Percentiles rank a stretch among this genome's conserved stretches.
Evolutionary conservation across 2,113 vertebrate genomes (phyloP).

Genomic region (Zosterops pallidus): DNA sequence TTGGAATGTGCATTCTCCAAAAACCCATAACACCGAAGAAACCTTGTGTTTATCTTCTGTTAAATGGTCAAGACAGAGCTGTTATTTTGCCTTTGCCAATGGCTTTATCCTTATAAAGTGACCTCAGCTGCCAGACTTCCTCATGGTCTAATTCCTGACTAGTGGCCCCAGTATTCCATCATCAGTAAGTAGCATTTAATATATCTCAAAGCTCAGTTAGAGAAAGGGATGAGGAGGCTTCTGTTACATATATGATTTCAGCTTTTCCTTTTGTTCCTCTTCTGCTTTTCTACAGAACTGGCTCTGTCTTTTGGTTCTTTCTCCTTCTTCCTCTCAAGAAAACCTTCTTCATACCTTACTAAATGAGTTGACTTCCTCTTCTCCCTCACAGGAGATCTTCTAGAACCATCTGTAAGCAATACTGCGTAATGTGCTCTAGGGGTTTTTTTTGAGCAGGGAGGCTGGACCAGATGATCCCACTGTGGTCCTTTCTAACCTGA

Average conservation of each 20-base stretch:
- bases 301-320: neutral
- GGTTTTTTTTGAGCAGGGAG: neutral
- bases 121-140: neutral
- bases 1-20: neutral
- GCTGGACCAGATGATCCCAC: neutral
- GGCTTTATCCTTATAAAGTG: neutral
- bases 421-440: neutral
- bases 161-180: neutral
- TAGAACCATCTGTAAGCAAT: neutral
- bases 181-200: neutral
- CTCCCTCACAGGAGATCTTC: neutral
- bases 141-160: neutral
- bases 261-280: neutral
- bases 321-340: neutral
- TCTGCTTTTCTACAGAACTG: neutral
- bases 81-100: neutral
- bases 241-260: neutral
- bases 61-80: neutral
- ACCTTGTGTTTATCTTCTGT: neutral
- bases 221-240: neutral
- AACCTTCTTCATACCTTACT: neutral
- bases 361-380: neutral
- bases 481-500: neutral
- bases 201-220: neutral
- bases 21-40: neutral